Percentiles rank a stretch among this genome's conserved stretches.
Conservation (phyloP, 2,113 vertebrate species). For the Channa maculata region DNA sequence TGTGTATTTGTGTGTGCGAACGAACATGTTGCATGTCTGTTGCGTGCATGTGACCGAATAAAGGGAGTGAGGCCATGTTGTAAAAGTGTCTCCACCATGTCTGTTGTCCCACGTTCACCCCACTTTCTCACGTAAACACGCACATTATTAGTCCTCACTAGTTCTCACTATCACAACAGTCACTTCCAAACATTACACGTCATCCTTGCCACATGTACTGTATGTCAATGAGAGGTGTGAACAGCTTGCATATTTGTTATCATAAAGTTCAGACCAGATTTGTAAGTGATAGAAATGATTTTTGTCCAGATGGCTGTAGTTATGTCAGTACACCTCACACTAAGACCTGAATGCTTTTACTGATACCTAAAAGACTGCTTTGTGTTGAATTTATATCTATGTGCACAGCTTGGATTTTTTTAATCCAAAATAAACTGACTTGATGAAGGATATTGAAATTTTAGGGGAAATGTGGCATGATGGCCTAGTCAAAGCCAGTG, state of each 20-base stretch:
- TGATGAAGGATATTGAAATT: not conserved
- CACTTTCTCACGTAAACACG: slow-evolving; percentile 33
- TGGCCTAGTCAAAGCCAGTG: not conserved
- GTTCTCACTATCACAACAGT: slow-evolving; percentile 39
- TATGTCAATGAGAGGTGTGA: slow-evolving; percentile 59
- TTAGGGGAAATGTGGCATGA: not conserved
- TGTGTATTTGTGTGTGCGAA: slow-evolving; percentile 33
- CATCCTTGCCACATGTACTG: slow-evolving; percentile 51
- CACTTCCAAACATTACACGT: slow-evolving; percentile 55
- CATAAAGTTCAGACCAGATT: slow-evolving; percentile 66
- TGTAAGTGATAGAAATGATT: slow-evolving; percentile 54
- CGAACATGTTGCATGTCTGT: slow-evolving; percentile 47
- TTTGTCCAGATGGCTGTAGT: slow-evolving; percentile 69
- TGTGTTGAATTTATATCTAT: slow-evolving; percentile 12
- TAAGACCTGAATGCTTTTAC: slow-evolving; percentile 29
- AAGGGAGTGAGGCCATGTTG: slow-evolving; percentile 38
- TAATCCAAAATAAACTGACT: not conserved
- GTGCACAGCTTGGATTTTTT: not conserved
- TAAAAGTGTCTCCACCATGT: slow-evolving; percentile 61
- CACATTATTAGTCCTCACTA: slow-evolving; percentile 4
- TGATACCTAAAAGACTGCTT: not conserved
- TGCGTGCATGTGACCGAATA: slow-evolving; percentile 46
- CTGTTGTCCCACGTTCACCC: slow-evolving; percentile 31
- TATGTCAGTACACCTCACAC: slow-evolving; percentile 52
- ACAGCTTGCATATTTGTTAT: slow-evolving; percentile 69